Evolutionary conservation across 2,797 vertebrate species (phyloP), one percentile per base, ranked within the genome.

Genomic region (Malurus leucopterus): DNA sequence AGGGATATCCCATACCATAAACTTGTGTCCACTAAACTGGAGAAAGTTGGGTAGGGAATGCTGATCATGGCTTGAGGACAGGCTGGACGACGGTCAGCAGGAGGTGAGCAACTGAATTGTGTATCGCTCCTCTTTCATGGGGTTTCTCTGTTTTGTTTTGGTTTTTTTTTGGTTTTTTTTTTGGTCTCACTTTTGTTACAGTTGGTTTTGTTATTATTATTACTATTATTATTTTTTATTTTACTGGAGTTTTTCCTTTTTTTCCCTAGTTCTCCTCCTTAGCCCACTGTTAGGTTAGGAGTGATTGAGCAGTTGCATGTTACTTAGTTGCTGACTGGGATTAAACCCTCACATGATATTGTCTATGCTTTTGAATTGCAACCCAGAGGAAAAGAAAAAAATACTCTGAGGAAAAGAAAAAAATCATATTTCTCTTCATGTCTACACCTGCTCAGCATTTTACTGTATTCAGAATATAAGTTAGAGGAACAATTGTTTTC

Each of bases 101-200:
- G 9, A 30, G 24, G 9, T 64, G 19, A 38, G 29, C 38, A 38
- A 15, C 15, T 51, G 14, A 64, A 26, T 51, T 29, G 14, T 13
- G 4, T n/a, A 18, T 58, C 8, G 3, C 20, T 32, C 32, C 6
- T 51, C 27, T 71, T 64, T 50, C 9, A 7, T 50, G 11, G 8
- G 11, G 2, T 34, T 36, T 27, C 15, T 27, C 15, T 47, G 26
- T 41, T 3, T 26, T 3, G 16, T 4, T 11, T 30, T 13, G 41
- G 10, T 44, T 44, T 44, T 44, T 44, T 44, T 22, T 23, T n/a
- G n/a, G n/a, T n/a, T n/a, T 46, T 13, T 13, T 29, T 40, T 6
- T 0, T 40, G 8, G 15, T 54, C 15, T 55, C 23, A 13, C 12
- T 36, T 54, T 36, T 0, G 0, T 43, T 55, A 22, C 12, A 15